Conservation (phyloP, 2,888 invertebrate genomes). For the Neoascia interrupta region DNA sequence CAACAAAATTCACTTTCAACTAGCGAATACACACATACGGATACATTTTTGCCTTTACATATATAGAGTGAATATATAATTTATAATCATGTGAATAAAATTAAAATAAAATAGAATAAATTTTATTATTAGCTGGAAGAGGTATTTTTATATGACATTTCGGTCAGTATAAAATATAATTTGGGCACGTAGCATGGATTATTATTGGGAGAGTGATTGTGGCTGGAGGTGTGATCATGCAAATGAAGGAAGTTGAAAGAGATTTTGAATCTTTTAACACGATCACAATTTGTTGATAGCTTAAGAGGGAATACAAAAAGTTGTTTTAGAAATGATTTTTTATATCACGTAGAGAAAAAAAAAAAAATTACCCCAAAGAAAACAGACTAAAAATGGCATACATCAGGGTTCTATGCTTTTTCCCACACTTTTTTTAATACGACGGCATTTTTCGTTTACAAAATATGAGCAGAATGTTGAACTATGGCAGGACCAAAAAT, state of each 20-base stretch:
- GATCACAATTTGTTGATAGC: too few species aligned
- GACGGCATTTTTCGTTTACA: too few species aligned
- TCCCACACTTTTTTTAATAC: not conserved
- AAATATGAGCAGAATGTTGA: too few species aligned
- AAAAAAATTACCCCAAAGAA: too few species aligned
- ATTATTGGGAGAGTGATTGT: not conserved
- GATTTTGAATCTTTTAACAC: too few species aligned
- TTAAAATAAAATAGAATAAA: not conserved
- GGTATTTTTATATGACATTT: not conserved
- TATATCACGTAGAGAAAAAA: too few species aligned
- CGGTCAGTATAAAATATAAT: constrained; percentile 2
- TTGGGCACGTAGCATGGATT: constrained; percentile 10
- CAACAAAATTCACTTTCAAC: constrained; percentile 53
- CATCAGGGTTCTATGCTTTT: not conserved
- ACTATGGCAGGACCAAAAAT: too few species aligned
- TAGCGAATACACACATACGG: too few species aligned
- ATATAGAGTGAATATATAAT: constrained; percentile 19
- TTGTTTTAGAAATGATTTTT: too few species aligned
- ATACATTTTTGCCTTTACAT: too few species aligned
- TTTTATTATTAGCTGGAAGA: constrained; percentile 20
- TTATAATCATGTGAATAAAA: constrained; percentile 28
- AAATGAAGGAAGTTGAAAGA: too few species aligned
- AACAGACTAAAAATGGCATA: not conserved
- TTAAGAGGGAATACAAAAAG: too few species aligned
- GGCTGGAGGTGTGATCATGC: constrained; percentile 21